Base-by-base conservation (phyloP, 2,797 vertebrate species). In the Carcharodon carcharias region DNA sequence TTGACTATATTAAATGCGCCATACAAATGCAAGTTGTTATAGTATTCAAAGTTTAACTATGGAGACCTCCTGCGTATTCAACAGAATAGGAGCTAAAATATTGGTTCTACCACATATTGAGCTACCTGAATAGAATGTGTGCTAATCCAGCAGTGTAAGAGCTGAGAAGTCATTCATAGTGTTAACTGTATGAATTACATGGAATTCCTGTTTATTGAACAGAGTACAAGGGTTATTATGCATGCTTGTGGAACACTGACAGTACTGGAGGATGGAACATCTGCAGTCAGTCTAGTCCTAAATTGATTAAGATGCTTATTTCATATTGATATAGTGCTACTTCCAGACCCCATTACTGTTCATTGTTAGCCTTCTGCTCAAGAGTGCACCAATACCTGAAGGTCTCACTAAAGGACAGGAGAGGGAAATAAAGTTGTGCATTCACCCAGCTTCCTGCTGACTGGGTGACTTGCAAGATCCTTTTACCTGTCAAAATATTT, bases 261-360 rank as follows among this genome's bases (percentile, higher is more conserved):
- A 67, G 63, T 40, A 8, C 63, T 40, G 91, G 54, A 93, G 35
- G 8, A 45, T 67, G 18, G 91, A 23, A 67, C 40, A 65, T 40
- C 18, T 40, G 35, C 9, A 6, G 61, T 65, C 18, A 67, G 23
- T 93, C 61, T 11, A 67, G n/a, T 93, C 21, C n/a, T 92, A 6
- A 92, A 92, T 11, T 40, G 89, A 92, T 92, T 92, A 92, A 65
- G 91, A 65, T 93, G 91, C 61, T 63, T 45, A 67, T 61, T 63
- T 45, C 58, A 26, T n/a, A 45, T 45, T 93, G 91, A 65, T 45
- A 45, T 12, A 40, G n/a, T 45, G n/a, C 91, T 8, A 67, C 21
- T 21, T 92, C 11, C 31, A 63, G 35, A 8, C 61, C 35, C 35
- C 14, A 65, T 5, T 11, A 3, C 21, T 93, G 91, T 26, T 23